phyloP scores from a whole-genome alignment of 35 echinoderm and acorn worm species.

The Apostichopus japonicus region DNA sequence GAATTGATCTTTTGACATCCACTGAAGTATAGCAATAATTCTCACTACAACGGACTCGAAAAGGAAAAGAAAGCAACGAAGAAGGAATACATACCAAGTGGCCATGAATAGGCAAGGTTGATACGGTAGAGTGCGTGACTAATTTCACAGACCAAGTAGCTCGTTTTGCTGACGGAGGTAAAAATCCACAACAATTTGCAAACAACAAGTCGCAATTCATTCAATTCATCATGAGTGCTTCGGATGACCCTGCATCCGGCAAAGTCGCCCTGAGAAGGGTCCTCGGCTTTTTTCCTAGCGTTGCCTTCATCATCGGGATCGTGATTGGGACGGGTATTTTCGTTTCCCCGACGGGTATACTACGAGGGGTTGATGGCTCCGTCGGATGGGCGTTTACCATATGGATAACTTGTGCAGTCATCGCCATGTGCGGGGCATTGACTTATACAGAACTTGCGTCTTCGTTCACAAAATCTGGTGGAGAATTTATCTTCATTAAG shows the following conservation, averaged over 20 bases:
- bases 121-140: too few species aligned
- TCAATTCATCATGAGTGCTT: background rate
- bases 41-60: too few species aligned
- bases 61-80: too few species aligned
- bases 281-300: slow-evolving; percentile 21
- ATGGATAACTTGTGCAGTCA: slow-evolving; percentile 63
- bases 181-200: background rate
- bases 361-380: slow-evolving; percentile 58
- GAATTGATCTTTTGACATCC: too few species aligned
- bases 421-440: slow-evolving; percentile 58
- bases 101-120: too few species aligned
- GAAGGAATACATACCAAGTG: too few species aligned
- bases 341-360: slow-evolving; percentile 71
- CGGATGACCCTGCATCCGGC: background rate
- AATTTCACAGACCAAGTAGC: too few species aligned
- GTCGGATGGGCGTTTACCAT: slow-evolving; percentile 70
- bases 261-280: background rate
- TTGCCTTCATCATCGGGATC: slow-evolving; percentile 48
- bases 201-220: background rate
- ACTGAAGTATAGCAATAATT: too few species aligned
- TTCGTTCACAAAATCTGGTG: slow-evolving; percentile 68
- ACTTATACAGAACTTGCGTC: slow-evolving; percentile 72
- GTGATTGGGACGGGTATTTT: slow-evolving; percentile 85
- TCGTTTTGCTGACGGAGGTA: too few species aligned
- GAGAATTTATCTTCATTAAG: slow-evolving; percentile 69